These are phyloP conservation scores for Clarias platycephalus DNA, from an alignment of 2,797 vertebrate species.

Conservation along the genomic window DNA sequence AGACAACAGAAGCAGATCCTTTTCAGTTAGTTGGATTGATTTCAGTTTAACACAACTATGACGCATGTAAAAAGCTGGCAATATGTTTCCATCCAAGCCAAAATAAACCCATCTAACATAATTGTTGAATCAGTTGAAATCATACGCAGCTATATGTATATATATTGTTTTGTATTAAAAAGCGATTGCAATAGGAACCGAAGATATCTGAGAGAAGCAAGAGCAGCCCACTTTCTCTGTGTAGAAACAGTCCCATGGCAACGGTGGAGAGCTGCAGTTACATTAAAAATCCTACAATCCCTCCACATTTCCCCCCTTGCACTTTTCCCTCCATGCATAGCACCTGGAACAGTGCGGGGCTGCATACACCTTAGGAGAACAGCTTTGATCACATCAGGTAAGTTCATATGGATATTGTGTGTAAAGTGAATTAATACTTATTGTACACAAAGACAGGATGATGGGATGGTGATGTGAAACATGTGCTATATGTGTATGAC, in stretches of 20 bases:
- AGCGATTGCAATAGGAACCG: constrained; percentile 36
- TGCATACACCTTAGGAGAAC: constrained; percentile 14
- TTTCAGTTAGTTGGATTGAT: background rate
- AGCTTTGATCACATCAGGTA: constrained; percentile 32
- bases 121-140: background rate
- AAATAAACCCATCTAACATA: background rate
- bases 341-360: constrained; percentile 52
- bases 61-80: background rate
- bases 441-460: background rate
- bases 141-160: background rate
- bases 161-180: background rate
- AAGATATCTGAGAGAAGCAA: constrained; percentile 49
- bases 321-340: constrained; percentile 59
- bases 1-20: background rate
- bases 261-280: constrained; percentile 64
- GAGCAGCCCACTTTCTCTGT: constrained; percentile 57
- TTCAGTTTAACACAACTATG: background rate
- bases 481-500: background rate
- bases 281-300: constrained; percentile 62
- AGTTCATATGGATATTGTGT: constrained; percentile 21
- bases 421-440: background rate
- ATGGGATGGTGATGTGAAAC: background rate
- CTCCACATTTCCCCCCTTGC: constrained; percentile 43
- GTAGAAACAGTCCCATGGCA: constrained; percentile 75
- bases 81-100: background rate